Percentiles rank a stretch among this genome's conserved stretches.
phyloP scores from a whole-genome alignment of 2,797 vertebrate species.

The Molossus alvarezi region DNA sequence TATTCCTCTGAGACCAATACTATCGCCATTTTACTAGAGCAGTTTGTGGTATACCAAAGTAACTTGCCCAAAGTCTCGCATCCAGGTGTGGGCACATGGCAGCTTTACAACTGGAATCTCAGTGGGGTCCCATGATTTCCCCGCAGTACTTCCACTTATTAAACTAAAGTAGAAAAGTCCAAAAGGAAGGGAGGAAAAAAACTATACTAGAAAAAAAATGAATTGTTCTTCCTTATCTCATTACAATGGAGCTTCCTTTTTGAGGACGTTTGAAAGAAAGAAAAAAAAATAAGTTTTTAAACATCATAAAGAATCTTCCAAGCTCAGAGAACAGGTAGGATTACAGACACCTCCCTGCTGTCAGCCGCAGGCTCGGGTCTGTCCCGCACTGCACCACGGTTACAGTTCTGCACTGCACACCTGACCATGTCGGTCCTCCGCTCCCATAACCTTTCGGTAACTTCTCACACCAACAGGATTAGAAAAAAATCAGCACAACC shows the following conservation, averaged over 20 bases:
- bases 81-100: not conserved
- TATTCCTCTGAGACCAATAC: slow-evolving; percentile 29
- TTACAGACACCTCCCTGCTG: not conserved
- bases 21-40: not conserved
- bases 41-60: not conserved
- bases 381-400: not conserved
- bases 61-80: not conserved
- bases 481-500: not conserved
- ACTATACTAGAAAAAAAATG: not conserved
- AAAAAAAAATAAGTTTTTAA: not conserved
- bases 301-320: slow-evolving; percentile 39
- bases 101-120: not conserved
- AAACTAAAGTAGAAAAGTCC: not conserved
- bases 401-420: not conserved
- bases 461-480: not conserved
- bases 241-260: not conserved
- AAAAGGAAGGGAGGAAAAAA: not conserved
- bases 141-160: not conserved
- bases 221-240: not conserved
- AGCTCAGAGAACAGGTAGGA: not conserved
- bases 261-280: slow-evolving; percentile 29
- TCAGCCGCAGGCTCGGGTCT: not conserved
- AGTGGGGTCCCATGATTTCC: not conserved
- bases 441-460: not conserved
- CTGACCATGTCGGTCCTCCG: not conserved